These are phyloP conservation scores for Gastrophysa polygoni DNA, from an alignment of 2,888 invertebrate genomes.

Conservation along the genomic window DNA sequence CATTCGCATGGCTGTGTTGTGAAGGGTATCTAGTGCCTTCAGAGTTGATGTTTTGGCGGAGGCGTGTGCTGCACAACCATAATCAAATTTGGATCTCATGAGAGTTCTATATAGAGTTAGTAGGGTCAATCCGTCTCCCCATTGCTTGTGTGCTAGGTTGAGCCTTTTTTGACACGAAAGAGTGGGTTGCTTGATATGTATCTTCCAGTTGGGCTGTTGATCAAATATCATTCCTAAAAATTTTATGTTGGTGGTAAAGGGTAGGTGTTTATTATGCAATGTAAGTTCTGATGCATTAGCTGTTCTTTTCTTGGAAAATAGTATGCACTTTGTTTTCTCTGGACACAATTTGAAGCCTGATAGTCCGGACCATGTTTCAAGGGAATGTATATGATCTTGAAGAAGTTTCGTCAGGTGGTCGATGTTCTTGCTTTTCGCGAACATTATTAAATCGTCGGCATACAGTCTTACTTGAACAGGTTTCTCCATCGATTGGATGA, in stretches of 20 bases:
- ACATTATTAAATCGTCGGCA: constrained; percentile 6
- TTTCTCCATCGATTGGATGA: background rate
- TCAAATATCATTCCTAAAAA: too few relatives aligned
- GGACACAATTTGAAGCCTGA: too few relatives aligned
- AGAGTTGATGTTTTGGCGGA: background rate
- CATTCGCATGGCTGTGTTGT: background rate
- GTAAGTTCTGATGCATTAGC: too few relatives aligned
- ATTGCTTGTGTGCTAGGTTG: background rate
- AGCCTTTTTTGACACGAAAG: constrained; percentile 2
- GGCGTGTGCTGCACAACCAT: background rate
- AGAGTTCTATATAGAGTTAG: too few relatives aligned
- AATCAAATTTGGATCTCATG: too few relatives aligned
- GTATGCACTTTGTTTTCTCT: too few relatives aligned
- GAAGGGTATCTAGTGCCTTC: background rate
- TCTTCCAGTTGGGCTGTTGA: background rate
- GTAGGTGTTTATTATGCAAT: too few relatives aligned
- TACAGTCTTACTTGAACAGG: background rate
- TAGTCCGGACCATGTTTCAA: too few relatives aligned
- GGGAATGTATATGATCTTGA: too few relatives aligned
- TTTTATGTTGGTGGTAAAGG: too few relatives aligned
- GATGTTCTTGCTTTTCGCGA: background rate
- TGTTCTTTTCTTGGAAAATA: too few relatives aligned
- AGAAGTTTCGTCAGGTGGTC: too few relatives aligned
- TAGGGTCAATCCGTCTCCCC: background rate
- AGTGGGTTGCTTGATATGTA: background rate